Evolutionary conservation across 1,140 invertebrate genomes (phyloP).

Genomic region (Drosophila pseudoananassae): DNA sequence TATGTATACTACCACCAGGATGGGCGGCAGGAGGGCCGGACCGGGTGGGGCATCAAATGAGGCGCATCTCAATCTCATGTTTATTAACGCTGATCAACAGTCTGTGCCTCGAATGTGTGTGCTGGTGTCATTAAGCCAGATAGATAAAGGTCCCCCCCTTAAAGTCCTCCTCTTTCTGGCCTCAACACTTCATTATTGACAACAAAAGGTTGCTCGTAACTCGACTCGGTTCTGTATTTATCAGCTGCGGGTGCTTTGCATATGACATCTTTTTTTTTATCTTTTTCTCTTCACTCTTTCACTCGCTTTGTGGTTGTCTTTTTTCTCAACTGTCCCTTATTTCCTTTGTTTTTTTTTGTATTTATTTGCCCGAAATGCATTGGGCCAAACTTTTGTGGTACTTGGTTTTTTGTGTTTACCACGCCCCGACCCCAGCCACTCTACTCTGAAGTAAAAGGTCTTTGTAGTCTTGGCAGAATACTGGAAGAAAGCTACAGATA

Average conservation of each 20-base stretch:
- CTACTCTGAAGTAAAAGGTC: constrained; percentile 21
- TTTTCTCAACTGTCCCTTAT: not conserved
- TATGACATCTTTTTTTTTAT: constrained; percentile 45
- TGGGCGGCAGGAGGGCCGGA: constrained; percentile 16
- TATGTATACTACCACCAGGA: constrained; percentile 10
- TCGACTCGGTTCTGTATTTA: constrained; percentile 33
- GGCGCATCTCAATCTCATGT: constrained; percentile 77
- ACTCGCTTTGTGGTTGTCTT: constrained; percentile 3
- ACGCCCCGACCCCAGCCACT: constrained; percentile 18
- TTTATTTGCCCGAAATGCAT: constrained; percentile 41
- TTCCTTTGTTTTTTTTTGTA: constrained; percentile 3
- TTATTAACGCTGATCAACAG: constrained; percentile 76
- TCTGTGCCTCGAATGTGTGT: constrained; percentile 15
- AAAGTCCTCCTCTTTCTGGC: not conserved
- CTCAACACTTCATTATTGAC: constrained; percentile 75
- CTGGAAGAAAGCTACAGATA: constrained; percentile 20
- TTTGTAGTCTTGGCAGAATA: constrained; percentile 51
- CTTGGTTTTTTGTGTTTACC: constrained; percentile 45
- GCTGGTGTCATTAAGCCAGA: constrained; percentile 75
- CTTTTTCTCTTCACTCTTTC: constrained; percentile 9
- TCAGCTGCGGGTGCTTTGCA: constrained; percentile 59
- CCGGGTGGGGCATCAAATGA: constrained; percentile 66
- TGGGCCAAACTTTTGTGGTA: constrained; percentile 22
- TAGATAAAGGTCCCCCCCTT: constrained; percentile 54
- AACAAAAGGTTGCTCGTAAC: constrained; percentile 54